These are phyloP conservation scores for Oenanthe melanoleuca DNA, from an alignment of 2,113 vertebrate species.

Conservation along the genomic window DNA sequence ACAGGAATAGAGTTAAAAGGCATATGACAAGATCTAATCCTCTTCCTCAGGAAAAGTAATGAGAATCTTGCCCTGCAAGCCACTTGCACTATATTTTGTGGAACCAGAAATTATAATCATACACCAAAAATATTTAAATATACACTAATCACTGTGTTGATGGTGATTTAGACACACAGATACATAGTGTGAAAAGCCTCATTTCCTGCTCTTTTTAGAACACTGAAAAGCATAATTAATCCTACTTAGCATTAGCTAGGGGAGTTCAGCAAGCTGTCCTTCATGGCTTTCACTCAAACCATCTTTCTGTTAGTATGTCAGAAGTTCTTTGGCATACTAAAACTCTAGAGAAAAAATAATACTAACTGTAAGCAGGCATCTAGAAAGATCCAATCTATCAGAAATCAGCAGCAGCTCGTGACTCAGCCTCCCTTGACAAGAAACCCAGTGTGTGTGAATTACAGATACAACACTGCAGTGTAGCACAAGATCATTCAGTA, in stretches of 20 bases:
- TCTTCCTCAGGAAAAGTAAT: neutral
- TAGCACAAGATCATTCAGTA: conserved; percentile 7
- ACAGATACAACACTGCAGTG: conserved; percentile 30
- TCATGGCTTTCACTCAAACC: neutral
- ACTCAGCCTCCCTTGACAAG: conserved; percentile 45
- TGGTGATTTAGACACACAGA: neutral
- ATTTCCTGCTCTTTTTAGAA: conserved; percentile 1
- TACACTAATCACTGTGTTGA: neutral
- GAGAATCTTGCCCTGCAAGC: neutral
- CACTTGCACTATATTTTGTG: neutral
- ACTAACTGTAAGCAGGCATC: neutral
- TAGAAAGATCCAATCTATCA: neutral
- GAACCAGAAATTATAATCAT: neutral
- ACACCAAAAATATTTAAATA: conserved; percentile 19
- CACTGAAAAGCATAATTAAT: conserved; percentile 4
- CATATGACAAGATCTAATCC: neutral
- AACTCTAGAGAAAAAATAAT: neutral
- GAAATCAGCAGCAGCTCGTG: conserved; percentile 35
- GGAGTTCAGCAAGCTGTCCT: neutral
- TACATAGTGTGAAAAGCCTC: neutral
- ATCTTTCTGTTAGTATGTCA: neutral
- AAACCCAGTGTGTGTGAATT: conserved; percentile 35
- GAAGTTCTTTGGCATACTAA: neutral
- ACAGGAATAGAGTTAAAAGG: neutral
- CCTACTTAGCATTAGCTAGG: neutral